Evolutionary conservation across 2,797 vertebrate genomes (phyloP).

Genomic region (Mallotus villosus): DNA sequence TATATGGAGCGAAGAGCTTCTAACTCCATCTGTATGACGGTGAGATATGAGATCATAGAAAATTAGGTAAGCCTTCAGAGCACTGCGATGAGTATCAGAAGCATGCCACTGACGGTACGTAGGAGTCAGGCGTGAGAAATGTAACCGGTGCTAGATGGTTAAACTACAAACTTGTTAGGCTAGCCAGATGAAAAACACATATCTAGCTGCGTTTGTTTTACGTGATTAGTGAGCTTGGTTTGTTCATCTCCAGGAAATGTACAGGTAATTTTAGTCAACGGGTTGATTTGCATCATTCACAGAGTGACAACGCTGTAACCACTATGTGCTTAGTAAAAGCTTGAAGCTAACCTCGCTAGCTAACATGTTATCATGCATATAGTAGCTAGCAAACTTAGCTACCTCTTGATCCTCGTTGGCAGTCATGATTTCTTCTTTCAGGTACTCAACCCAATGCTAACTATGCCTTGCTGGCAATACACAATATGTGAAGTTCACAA

Average conservation of each 20-base stretch:
- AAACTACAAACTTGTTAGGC: not conserved
- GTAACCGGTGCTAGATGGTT: not conserved
- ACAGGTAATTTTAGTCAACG: no score
- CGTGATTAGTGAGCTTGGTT: constrained; percentile 10
- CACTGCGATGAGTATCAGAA: no score
- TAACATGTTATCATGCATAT: constrained; percentile 1
- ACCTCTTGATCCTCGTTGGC: constrained; percentile 97
- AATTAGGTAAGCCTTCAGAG: not conserved
- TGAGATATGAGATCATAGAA: not conserved
- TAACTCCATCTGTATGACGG: constrained; percentile 87
- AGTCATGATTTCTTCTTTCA: constrained; percentile 73
- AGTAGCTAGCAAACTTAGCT: constrained; percentile 31
- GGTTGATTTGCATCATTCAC: not conserved
- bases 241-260: no score
- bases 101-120: no score
- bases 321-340: not conserved
- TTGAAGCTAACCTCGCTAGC: constrained; percentile 11
- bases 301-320: not conserved
- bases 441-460: constrained; percentile 11
- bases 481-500: not conserved
- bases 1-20: constrained; percentile 96
- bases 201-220: constrained; percentile 2
- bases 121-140: no score
- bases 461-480: constrained; percentile 1
- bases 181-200: not conserved